phyloP scores from a whole-genome alignment of 2,113 vertebrate species.

The Capreolus pygargus region DNA sequence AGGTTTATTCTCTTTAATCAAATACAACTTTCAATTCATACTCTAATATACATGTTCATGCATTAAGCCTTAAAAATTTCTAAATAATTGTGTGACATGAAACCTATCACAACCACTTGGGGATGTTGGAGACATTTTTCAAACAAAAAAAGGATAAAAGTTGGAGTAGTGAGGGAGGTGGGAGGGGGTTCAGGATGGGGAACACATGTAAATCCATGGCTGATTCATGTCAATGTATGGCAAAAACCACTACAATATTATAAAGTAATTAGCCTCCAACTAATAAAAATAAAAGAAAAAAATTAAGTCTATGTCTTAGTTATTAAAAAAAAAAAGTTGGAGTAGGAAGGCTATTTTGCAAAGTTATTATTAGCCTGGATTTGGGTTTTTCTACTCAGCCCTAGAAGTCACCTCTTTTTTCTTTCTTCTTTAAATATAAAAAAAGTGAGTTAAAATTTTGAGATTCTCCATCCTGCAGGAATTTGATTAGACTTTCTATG shows the following conservation, averaged over 20 bases:
- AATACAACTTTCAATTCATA: not conserved
- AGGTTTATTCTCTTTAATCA: constrained; percentile 20
- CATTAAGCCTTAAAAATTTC: not conserved
- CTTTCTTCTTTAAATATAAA: not conserved
- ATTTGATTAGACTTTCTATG: not conserved
- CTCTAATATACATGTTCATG: not conserved
- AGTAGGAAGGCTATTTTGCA: not conserved
- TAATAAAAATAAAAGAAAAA: too few relatives aligned
- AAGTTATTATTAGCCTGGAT: not conserved
- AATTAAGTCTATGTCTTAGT: too few relatives aligned
- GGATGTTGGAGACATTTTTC: not conserved
- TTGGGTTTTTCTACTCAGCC: not conserved
- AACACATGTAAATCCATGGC: too few relatives aligned
- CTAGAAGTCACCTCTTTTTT: not conserved
- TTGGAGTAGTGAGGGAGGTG: not conserved
- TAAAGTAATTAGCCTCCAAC: too few relatives aligned
- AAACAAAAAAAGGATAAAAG: not conserved
- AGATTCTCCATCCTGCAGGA: not conserved
- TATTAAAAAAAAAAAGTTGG: not conserved
- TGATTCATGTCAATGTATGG: too few relatives aligned
- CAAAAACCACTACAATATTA: too few relatives aligned
- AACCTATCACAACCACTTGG: not conserved
- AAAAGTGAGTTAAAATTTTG: not conserved
- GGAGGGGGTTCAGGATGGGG: too few relatives aligned
- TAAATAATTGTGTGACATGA: not conserved